Evolutionary conservation across 2,888 invertebrate species (phyloP), one percentile per base, ranked within the genome.

Genomic region (Eugnorisma glareosa): DNA sequence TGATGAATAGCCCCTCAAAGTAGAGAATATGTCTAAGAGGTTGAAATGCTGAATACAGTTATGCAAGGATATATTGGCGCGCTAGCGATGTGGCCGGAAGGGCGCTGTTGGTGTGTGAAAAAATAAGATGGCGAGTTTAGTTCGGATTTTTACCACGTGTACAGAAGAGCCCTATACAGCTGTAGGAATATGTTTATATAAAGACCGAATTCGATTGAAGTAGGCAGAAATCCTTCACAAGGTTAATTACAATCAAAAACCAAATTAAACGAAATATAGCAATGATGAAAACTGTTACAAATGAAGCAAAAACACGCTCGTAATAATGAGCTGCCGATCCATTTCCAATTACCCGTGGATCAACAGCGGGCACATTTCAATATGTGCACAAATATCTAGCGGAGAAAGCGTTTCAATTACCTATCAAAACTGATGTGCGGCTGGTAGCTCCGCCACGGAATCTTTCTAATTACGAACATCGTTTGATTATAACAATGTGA

Each of bases 391-490:
- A 88, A 84, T 82, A 85, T 86, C 86, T 86, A 77, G 43, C 83
- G 24, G 82, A 76, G 82, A 57, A 86, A 68, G 71, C 67, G 68
- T 71, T 83, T 88, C 93, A 93, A 93, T 93, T 91, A 93, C 89
- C 88, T 91, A 90, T 91, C 90, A 91, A 90, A 93, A 92, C 92
- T 91, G n/a, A n/a, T n/a, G 89, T 86, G 77, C 74, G 73, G 64
- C 72, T 71, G 79, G 31, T 75, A 70, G 48, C 75, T 67, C 67
- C 61, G 68, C 68, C 63, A 59, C 69, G 67, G 67, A 66, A 73
- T 82, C 88, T 75, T 84, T 83, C 35, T 86, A 73, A 86, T 83
- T 83, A 61, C 40, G 28, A 66, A 67, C 43, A 64, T 68, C 74
- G 69, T 57, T 83, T 86, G 40, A 69, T 83, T 74, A 83, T 74